Conservation (phyloP, 2,888 invertebrate genomes). For the Pseudococcus jackbeardsleyi region DNA sequence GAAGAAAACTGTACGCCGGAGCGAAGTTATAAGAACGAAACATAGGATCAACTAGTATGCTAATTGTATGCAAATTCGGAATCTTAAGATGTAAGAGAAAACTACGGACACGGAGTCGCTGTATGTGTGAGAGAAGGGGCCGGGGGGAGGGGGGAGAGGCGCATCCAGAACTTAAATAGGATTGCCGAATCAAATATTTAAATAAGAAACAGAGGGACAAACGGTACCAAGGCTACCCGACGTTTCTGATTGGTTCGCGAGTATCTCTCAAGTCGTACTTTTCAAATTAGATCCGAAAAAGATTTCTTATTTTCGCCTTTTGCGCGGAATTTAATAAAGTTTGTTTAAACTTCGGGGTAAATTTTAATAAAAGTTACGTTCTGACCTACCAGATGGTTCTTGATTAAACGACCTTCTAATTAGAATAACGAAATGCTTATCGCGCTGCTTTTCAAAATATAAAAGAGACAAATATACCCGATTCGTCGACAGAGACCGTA, state of each 20-base stretch:
- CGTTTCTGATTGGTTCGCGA: conserved; percentile 50
- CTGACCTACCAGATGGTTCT: conserved; percentile 61
- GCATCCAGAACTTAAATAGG: conserved; percentile 58
- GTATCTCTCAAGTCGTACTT: conserved; percentile 59
- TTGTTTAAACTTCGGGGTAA: conserved; percentile 63
- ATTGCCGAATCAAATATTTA: conserved; percentile 64
- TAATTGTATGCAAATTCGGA: conserved; percentile 64
- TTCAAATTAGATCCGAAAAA: conserved; percentile 64
- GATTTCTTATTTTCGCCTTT: conserved; percentile 59
- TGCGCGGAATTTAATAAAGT: conserved; percentile 63
- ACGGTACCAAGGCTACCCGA: conserved; percentile 50
- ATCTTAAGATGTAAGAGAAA: conserved; percentile 59
- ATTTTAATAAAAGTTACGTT: conserved; percentile 63
- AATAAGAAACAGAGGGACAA: conserved; percentile 62
- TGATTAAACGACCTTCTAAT: conserved; percentile 62
- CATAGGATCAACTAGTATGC: conserved; percentile 66
- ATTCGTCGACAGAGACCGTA: not conserved
- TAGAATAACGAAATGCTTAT: conserved; percentile 59
- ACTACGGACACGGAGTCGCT: conserved; percentile 33
- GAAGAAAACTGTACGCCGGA: not conserved
- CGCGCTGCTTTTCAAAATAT: conserved; percentile 35
- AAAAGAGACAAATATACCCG: conserved; percentile 36
- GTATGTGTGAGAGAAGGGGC: not conserved
- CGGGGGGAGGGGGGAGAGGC: not conserved
- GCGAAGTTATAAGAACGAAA: conserved; percentile 60